Percentiles rank a stretch among this genome's conserved stretches.
These are phyloP conservation scores for Platorchestia sp. DNA, from an alignment of 1,140 invertebrate species.

Conservation along the genomic window DNA sequence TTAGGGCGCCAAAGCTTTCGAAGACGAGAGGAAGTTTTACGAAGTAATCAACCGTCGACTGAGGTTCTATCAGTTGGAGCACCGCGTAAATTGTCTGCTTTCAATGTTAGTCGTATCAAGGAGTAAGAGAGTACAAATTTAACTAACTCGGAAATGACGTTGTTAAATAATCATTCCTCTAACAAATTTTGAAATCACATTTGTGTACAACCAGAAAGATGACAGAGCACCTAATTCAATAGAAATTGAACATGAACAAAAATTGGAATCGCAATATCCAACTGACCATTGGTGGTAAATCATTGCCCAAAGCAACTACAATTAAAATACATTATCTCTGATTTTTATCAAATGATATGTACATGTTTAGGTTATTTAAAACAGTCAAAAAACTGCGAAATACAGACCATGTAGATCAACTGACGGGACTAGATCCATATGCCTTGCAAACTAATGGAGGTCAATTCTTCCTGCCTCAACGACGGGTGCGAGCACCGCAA, in stretches of 20 bases:
- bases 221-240: not conserved
- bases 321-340: not conserved
- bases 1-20: not conserved
- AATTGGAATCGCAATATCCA: not conserved
- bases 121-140: not conserved
- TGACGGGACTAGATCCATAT: too few relatives aligned
- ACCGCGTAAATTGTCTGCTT: not conserved
- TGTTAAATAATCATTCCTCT: not conserved
- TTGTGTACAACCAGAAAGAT: too few relatives aligned
- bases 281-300: not conserved
- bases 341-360: not conserved
- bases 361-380: not conserved
- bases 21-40: not conserved
- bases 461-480: too few relatives aligned
- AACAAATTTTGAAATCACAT: too few relatives aligned
- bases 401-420: not conserved
- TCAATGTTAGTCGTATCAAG: not conserved
- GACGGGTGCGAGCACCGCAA: too few relatives aligned
- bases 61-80: not conserved
- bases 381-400: not conserved
- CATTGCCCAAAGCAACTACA: not conserved
- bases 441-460: too few relatives aligned
- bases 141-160: not conserved
- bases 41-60: not conserved
- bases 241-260: not conserved